A percentile compares a stretch with the other conserved stretches of the same genome.
phyloP scores from a whole-genome alignment of 2,888 invertebrate species.

The Euspilapteryx auroguttella region DNA sequence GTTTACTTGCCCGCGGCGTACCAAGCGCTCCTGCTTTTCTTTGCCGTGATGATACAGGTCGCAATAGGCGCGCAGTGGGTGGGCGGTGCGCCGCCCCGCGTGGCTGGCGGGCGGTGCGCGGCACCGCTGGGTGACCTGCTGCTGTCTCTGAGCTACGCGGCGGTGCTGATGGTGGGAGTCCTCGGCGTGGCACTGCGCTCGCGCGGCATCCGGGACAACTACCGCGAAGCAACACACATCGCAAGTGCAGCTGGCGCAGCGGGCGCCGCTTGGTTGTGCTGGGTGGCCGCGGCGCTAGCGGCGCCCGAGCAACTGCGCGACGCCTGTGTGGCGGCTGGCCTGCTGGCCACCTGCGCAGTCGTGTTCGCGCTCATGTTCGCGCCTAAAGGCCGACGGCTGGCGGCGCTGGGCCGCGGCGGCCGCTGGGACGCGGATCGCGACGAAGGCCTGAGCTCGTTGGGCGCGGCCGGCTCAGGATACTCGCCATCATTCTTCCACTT shows the following conservation, averaged over 20 bases:
- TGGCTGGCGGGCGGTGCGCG: conserved; percentile 55
- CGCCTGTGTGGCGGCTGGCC: conserved; percentile 87
- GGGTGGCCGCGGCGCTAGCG: conserved; percentile 81
- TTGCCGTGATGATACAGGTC: conserved; percentile 89
- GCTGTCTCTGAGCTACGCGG: conserved; percentile 79
- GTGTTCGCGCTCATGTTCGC: conserved; percentile 93
- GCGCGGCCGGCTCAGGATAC: conserved; percentile 78
- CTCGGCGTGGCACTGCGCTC: conserved; percentile 84
- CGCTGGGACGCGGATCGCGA: conserved; percentile 81
- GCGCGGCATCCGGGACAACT: conserved; percentile 88
- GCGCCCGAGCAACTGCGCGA: conserved; percentile 79
- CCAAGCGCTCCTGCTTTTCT: conserved; percentile 85
- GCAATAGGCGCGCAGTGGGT: conserved; percentile 85
- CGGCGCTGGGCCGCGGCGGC: conserved; percentile 89
- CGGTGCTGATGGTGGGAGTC: conserved; percentile 82
- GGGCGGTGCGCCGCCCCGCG: conserved; percentile 73
- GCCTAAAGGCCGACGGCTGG: conserved; percentile 88
- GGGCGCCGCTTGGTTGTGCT: conserved; percentile 84
- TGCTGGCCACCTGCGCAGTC: conserved; percentile 81
- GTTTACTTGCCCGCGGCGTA: conserved; percentile 92
- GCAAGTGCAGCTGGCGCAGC: conserved; percentile 85
- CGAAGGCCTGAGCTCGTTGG: conserved; percentile 79
- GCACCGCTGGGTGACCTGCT: conserved; percentile 73
- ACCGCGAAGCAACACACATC: conserved; percentile 90
- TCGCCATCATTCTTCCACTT: conserved; percentile 93